Evolutionary conservation across 2,888 invertebrate species (phyloP), one percentile per base, ranked within the genome.

Genomic region (Sinelater perroti): DNA sequence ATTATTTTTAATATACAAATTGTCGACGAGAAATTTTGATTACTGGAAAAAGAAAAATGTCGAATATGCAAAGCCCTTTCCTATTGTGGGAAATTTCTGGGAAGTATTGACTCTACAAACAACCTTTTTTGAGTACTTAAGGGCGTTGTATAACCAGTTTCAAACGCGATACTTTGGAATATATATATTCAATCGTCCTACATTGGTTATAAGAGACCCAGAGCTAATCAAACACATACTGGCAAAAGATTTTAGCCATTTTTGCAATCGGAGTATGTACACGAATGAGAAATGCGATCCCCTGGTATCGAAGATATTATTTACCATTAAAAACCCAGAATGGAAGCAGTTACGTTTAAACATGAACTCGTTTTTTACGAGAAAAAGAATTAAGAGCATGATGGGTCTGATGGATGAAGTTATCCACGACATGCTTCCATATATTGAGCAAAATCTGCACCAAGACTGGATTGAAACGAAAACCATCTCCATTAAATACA

Each of bases 321-420:
- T 81, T 47, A 73, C 76, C 1, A 59, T 81, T 33, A 77, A 75
- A 49, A 80, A 79, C 42, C 77, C 79, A 0, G 75, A 77, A 2
- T 84, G 84, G 84, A 81, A 78, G 62, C 75, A 74, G 28, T 65
- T 83, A 11, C 72, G 84, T 14, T 68, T 75, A 1, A 81, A 81
- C 57, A 72, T 83, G 18, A 78, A 81, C 0, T 83, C 83, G 0
- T 79, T 80, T 0, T 79, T 84, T 65, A 80, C 82, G 1, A 75
- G 79, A 1, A 81, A 80, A 11, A 83, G 82, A 68, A 71, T 84
- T 59, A 82, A 78, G 65, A 70, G 70, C 24, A 81, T 83, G 81
- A 75, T 80, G 16, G 70, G 73, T 0, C 68, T 81, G 8, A 76
- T 82, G 65, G 59, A 73, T 8, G 74, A 78, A 28, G 76, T 74